Percentiles rank a stretch among this genome's conserved stretches.
phyloP scores from a whole-genome alignment of 1,140 invertebrate species.

The Lysiphlebus fabarum region DNA sequence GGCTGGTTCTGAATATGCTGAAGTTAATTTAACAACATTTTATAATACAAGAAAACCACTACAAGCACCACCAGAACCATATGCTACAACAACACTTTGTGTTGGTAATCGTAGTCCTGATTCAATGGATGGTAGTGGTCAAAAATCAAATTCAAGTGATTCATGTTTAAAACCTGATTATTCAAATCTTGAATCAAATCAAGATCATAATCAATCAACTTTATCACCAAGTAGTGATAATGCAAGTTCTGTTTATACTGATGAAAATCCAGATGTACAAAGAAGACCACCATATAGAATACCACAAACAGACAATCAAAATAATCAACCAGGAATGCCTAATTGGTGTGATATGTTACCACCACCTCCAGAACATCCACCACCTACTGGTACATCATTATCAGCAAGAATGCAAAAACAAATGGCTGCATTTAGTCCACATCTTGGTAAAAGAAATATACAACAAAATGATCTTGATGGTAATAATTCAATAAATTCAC shows the following conservation, averaged over 20 bases:
- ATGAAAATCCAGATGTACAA: conserved; percentile 45
- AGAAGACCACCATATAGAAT: conserved; percentile 41
- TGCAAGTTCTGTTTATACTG: conserved; percentile 54
- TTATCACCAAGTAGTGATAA: conserved; percentile 52
- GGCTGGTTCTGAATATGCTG: conserved; percentile 69
- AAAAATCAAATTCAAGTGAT: conserved; percentile 54
- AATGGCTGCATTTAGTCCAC: conserved; percentile 44
- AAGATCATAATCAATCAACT: conserved; percentile 51
- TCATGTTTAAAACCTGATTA: conserved; percentile 57
- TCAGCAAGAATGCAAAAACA: conserved; percentile 37
- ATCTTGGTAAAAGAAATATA: conserved; percentile 43
- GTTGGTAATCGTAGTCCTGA: conserved; percentile 53
- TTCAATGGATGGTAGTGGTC: conserved; percentile 51
- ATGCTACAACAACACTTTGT: conserved; percentile 76
- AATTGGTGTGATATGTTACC: conserved; percentile 78
- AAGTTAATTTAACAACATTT: conserved; percentile 78
- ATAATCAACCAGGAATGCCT: conserved; percentile 51
- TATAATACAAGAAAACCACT: conserved; percentile 68
- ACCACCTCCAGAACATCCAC: conserved; percentile 77
- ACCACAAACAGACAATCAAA: conserved; percentile 35
- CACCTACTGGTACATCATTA: conserved; percentile 53
- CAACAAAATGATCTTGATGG: conserved; percentile 45
- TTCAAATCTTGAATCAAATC: conserved; percentile 51
- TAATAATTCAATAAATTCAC: conserved; percentile 42
- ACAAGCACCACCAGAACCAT: conserved; percentile 71